Evolutionary conservation across 2,888 invertebrate genomes (phyloP).

Genomic region (Amiota minor): DNA sequence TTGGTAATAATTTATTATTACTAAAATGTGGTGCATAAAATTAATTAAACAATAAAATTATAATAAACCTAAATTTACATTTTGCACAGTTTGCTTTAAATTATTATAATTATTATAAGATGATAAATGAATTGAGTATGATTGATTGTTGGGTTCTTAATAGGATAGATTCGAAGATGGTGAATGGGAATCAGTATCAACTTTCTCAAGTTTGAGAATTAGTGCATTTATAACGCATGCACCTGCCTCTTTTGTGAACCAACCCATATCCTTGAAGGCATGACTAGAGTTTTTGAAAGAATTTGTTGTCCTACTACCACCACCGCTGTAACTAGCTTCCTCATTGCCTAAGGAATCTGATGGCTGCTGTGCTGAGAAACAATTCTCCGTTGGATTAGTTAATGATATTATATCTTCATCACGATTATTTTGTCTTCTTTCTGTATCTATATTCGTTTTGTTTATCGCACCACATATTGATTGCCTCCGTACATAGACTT

Average conservation of each 20-base stretch:
- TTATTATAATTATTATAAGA: no score
- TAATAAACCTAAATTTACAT: no score
- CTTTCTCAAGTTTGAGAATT: constrained; percentile 69
- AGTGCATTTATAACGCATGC: constrained; percentile 73
- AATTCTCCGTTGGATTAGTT: background rate
- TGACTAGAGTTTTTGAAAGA: constrained; percentile 45
- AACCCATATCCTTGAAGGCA: constrained; percentile 69
- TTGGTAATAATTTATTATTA: no score
- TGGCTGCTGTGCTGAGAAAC: background rate
- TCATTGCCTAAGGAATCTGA: constrained; percentile 19
- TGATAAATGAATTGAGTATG: no score
- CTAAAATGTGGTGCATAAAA: no score
- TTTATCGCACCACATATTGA: constrained; percentile 66
- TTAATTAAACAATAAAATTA: no score
- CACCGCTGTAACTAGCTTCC: constrained; percentile 15
- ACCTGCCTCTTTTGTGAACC: constrained; percentile 74
- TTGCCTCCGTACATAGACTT: constrained; percentile 71
- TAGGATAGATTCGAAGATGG: no score
- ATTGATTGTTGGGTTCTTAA: no score
- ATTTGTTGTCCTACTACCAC: constrained; percentile 26
- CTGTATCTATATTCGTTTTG: constrained; percentile 42
- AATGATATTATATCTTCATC: background rate
- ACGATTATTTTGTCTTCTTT: constrained; percentile 35
- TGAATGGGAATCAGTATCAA: constrained; percentile 40
- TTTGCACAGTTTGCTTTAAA: no score